Evolutionary conservation across 1,140 invertebrate species (phyloP), one percentile per base, ranked within the genome.

Genomic region (Phthorimaea operculella): DNA sequence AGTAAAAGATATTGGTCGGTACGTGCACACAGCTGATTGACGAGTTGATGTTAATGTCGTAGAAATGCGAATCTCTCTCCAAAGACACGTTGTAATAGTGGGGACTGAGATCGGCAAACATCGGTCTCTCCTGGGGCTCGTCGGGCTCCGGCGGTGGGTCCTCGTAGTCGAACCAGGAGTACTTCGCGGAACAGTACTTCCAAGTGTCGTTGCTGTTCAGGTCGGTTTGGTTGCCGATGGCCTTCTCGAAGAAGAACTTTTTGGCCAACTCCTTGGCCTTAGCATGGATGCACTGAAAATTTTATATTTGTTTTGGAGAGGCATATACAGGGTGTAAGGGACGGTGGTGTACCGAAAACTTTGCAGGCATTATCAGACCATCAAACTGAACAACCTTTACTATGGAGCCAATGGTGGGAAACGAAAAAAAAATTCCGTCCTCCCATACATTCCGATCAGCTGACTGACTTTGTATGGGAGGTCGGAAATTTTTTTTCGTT

Each of bases 1-100:
- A 86, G 78, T 97, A 95, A 83, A 91, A 98, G 15, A 98, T 93
- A 87, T 97, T 97, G 1, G 95, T 96, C 0, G 97, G 96, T 10
- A 98, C 93, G 79, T 99, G 96, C 28, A 98, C 92, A 39, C 96
- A 92, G 71, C 95, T 97, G 55, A 90, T 87, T 54, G 87, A 91
- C 6, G 92, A 92, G 76, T 97, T 97, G 6, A 98, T 93, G 1
- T 89, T 88, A 42, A 95, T 91, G 72, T 93, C 91, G 79, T 93
- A 93, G 76, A 98, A 98, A 81, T 96, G 92, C 0, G 91, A 89
- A 76, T 95, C 90, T 36, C 87, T 85, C 59, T 89, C 89, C 3
- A 96, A 69, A 0, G 81, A 68, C 66, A 95, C 89, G 15, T 85
- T 72, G 51, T 78, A 66, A 62, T 90, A 89, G 60, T 85, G 74